Base-by-base conservation (phyloP, 2,888 invertebrate species). In the Nomada fucata region DNA sequence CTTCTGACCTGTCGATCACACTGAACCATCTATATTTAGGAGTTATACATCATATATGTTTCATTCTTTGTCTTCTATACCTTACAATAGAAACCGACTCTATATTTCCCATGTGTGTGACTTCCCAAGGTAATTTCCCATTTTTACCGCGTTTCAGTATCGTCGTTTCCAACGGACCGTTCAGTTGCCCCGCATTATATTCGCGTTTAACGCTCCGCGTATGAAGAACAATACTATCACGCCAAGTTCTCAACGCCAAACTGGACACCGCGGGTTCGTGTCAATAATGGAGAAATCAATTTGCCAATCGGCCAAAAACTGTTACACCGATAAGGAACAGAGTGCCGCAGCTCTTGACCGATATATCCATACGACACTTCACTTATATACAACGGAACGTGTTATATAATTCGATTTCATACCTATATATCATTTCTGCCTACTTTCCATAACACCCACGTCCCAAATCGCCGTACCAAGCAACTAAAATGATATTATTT, bases 71-170 rank as follows among this genome's bases (percentile, higher is more conserved):
- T 80, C 75, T 82, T 70, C 80, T 71, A 79, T 83, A 80, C 65
- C 80, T 83, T 75, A 64, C 83, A 82, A 79, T 73, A 71, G 76
- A 82, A 55, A 63, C 85, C 83, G 72, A 83, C 69, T 75, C 64
- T 71, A 64, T 47, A 85, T 76, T 74, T 84, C 68, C 80, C 88
- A 89, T 76, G 79, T 88, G 84, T 77, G 76, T 73, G 68, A 71
- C 79, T 89, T 89, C 86, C 86, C 89, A 91, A 88, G 89, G 86
- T 87, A 90, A 87, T 79, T 86, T 77, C 55, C 44, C 55, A 47
- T 61, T 63, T 64, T 64, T 36, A n/a, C 71, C 68, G 44, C 29
- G 36, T 53, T 55, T 59, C 64, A 57, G 75, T 76, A 73, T 65
- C 78, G 80, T 79, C 81, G 87, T 87, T 86, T 74, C 60, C 59